These are phyloP conservation scores for Uloborus plumipes DNA, from an alignment of 2,888 invertebrate genomes.

Conservation along the genomic window DNA sequence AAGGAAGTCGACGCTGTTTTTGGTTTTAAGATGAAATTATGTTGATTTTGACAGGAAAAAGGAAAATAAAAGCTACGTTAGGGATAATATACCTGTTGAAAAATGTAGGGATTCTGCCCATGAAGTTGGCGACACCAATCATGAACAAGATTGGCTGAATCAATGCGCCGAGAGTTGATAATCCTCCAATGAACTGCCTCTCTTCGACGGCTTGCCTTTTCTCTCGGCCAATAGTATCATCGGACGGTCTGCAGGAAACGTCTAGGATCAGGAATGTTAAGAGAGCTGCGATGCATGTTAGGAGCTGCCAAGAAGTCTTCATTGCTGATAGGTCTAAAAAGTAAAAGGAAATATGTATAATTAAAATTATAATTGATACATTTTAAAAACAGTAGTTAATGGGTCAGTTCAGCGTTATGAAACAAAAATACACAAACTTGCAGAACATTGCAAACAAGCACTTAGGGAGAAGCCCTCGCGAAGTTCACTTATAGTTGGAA, in stretches of 20 bases:
- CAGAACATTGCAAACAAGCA: too few species aligned
- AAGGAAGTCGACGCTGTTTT: neutral
- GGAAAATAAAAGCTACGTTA: neutral
- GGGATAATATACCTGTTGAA: constrained; percentile 43
- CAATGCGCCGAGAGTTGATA: constrained; percentile 48
- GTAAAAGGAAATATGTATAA: neutral
- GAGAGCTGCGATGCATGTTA: constrained; percentile 8
- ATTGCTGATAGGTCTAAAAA: constrained; percentile 16
- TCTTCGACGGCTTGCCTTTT: constrained; percentile 36
- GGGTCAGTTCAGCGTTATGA: too few species aligned
- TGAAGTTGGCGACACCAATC: constrained; percentile 59
- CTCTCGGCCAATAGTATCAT: neutral
- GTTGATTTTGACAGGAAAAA: neutral
- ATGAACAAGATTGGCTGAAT: constrained; percentile 60
- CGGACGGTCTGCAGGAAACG: constrained; percentile 22
- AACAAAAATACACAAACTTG: too few species aligned
- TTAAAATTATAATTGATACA: too few species aligned
- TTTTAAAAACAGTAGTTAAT: too few species aligned
- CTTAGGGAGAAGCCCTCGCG: too few species aligned
- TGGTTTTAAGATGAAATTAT: neutral
- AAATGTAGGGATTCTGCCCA: constrained; percentile 54
- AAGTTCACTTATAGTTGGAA: too few species aligned
- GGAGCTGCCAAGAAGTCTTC: constrained; percentile 26
- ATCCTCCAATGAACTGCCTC: constrained; percentile 49
- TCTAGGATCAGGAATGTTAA: constrained; percentile 11